Base-by-base conservation (phyloP, 2,797 vertebrate species). In the Lithobates sylvaticus region DNA sequence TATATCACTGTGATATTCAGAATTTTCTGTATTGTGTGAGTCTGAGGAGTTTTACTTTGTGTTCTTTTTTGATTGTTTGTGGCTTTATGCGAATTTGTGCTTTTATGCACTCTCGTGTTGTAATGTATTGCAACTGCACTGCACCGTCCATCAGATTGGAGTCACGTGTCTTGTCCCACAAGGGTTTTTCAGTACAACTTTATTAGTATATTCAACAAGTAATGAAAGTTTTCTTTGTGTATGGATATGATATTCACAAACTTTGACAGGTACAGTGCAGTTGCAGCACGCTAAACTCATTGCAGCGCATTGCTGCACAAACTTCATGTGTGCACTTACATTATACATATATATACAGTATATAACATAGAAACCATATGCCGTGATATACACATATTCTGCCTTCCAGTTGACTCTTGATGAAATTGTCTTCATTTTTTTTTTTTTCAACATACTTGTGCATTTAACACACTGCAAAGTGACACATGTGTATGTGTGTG, bases 1-100 rank as follows among this genome's bases (percentile, higher is more conserved):
- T 54, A 29, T 74, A 80, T 67, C 84, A 85, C 84, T 72, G 54
- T 85, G 70, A 79, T 16, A 36, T 36, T n/a, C 42, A 27, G n/a
- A 61, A 36, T 32, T 65, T 85, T n/a, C 16, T 50, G 32, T 67
- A 21, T 44, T 54, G n/a, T 85, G 9, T 74, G 36, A 10, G 0
- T 26, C 54, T 42, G 36, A 54, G 21, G 73, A 10, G 27, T 47
- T 78, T 29, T 47, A 78, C 64, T 47, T 65, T 54, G 5, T 58
- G 16, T 7, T 58, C 10, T 18, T 58, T 58, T 5, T 21, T 18
- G 50, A 54, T 5, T 54, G 50, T 54, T 54, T 61, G 23, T 61
- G 54, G 54, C 54, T 21, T 23, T 61, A 61, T 23, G 54, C 54
- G 23, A 23, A 18, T 8, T 61, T 61, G 54, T 21, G 54, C 54